Evolutionary conservation across 2,797 vertebrate species (phyloP).

Genomic region (Serranus cabrilla): DNA sequence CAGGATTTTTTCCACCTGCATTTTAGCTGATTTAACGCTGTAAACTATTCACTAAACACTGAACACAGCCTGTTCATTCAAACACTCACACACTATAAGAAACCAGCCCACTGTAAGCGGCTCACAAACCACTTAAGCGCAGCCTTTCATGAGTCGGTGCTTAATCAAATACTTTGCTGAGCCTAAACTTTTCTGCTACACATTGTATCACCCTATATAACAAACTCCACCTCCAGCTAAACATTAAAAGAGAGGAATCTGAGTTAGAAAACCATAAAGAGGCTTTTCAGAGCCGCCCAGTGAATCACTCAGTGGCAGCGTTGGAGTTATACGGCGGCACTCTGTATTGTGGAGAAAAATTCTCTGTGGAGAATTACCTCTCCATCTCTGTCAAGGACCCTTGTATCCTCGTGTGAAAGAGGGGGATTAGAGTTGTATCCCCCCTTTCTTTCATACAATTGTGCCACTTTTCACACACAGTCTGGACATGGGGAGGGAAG

Average conservation of each 20-base stretch:
- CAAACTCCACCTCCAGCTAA: slow-evolving; percentile 1
- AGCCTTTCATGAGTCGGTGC: background rate
- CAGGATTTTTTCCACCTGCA: background rate
- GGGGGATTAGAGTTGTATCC: slow-evolving; percentile 37
- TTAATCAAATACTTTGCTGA: slow-evolving; percentile 18
- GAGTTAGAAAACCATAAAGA: background rate
- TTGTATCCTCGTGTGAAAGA: slow-evolving; percentile 35
- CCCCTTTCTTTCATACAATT: slow-evolving; percentile 34
- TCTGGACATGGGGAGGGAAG: slow-evolving; percentile 12
- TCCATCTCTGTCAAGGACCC: slow-evolving; percentile 31
- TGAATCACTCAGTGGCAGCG: slow-evolving; percentile 9
- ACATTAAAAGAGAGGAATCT: slow-evolving; percentile 1
- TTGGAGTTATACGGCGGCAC: slow-evolving; percentile 15
- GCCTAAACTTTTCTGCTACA: slow-evolving; percentile 14
- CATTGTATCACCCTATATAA: background rate
- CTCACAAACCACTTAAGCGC: slow-evolving; percentile 10
- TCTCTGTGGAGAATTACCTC: slow-evolving; percentile 22
- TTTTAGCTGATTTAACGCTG: slow-evolving; percentile 1
- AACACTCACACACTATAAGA: background rate
- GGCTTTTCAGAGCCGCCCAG: slow-evolving; percentile 6
- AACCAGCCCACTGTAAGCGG: slow-evolving; percentile 13
- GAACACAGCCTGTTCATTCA: slow-evolving; percentile 1
- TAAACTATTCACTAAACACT: background rate
- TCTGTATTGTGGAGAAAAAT: slow-evolving; percentile 45
- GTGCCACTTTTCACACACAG: slow-evolving; percentile 26